A percentile compares a stretch with the other conserved stretches of the same genome.
Conservation (phyloP, 2,113 vertebrate genomes). For the Sylvia atricapilla region DNA sequence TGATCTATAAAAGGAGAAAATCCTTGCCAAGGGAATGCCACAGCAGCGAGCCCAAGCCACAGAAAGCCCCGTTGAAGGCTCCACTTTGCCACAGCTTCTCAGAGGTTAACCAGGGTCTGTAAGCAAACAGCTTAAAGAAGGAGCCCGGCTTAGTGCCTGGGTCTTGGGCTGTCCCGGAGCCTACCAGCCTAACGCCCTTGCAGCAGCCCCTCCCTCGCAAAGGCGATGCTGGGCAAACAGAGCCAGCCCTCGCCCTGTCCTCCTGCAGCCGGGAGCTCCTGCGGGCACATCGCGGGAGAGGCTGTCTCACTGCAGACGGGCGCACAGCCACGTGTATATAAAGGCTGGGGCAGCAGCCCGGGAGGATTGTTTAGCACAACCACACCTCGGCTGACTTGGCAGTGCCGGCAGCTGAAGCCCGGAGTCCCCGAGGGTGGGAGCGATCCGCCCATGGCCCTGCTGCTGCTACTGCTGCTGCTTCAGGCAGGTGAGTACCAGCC, state of each 20-base stretch:
- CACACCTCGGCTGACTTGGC: neutral
- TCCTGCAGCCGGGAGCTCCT: neutral
- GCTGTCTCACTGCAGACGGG: neutral
- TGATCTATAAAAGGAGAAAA: conserved; percentile 27
- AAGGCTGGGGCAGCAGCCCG: neutral
- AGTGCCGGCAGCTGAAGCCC: neutral
- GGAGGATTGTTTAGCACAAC: neutral
- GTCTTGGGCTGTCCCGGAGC: neutral
- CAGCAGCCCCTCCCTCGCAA: conserved; percentile 24
- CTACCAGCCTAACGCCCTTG: conserved; percentile 14
- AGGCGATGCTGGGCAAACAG: conserved; percentile 7
- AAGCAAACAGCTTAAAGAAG: conserved; percentile 60
- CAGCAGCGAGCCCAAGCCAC: neutral
- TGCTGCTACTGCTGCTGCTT: conserved; percentile 13
- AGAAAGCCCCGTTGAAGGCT: neutral
- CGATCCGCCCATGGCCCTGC: conserved; percentile 31
- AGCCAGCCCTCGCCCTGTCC: neutral
- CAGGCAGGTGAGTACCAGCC: conserved; percentile 52
- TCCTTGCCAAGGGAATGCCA: neutral
- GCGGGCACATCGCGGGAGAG: neutral
- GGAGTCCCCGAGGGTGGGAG: rapidly evolving
- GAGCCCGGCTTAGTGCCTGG: conserved; percentile 42
- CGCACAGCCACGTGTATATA: neutral
- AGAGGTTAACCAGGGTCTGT: conserved; percentile 58
- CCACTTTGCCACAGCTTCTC: neutral